Conservation (phyloP, 2,888 invertebrate species). For the Ophion ventricosus region DNA sequence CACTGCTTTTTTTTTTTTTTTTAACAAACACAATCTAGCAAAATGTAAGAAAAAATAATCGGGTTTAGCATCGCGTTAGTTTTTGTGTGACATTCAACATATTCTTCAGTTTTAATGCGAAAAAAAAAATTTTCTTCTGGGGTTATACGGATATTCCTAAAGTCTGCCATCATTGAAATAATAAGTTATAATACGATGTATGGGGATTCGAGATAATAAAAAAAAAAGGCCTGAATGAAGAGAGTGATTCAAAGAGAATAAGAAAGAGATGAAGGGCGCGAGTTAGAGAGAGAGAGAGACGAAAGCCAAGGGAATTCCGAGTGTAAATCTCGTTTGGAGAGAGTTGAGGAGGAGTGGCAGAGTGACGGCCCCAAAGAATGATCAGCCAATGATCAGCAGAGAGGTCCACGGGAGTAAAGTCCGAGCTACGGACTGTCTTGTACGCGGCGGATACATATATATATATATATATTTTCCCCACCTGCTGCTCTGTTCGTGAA, state of each 20-base stretch:
- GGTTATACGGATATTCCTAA: not conserved
- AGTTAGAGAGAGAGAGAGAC: constrained; percentile 12
- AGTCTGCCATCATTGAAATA: constrained; percentile 2
- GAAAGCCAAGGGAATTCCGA: constrained; percentile 31
- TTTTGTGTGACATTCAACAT: no score
- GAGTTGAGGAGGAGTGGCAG: constrained; percentile 63
- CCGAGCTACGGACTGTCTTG: constrained; percentile 46
- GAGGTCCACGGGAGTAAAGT: constrained; percentile 51
- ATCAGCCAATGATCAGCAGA: constrained; percentile 69
- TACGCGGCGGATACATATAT: constrained; percentile 24
- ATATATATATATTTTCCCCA: constrained; percentile 57
- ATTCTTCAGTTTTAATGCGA: no score
- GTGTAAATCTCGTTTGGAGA: constrained; percentile 61
- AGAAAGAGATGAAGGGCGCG: not conserved
- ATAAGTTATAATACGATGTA: not conserved
- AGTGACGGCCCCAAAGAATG: constrained; percentile 68
- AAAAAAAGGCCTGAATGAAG: not conserved
- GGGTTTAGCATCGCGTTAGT: no score
- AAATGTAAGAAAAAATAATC: no score
- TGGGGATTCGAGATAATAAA: not conserved
- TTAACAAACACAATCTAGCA: no score
- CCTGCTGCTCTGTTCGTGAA: constrained; percentile 47
- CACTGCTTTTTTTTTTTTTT: no score
- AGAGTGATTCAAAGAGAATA: not conserved
- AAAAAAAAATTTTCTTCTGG: no score